Conservation (phyloP, 2,113 vertebrate genomes). For the Antennarius striatus region DNA sequence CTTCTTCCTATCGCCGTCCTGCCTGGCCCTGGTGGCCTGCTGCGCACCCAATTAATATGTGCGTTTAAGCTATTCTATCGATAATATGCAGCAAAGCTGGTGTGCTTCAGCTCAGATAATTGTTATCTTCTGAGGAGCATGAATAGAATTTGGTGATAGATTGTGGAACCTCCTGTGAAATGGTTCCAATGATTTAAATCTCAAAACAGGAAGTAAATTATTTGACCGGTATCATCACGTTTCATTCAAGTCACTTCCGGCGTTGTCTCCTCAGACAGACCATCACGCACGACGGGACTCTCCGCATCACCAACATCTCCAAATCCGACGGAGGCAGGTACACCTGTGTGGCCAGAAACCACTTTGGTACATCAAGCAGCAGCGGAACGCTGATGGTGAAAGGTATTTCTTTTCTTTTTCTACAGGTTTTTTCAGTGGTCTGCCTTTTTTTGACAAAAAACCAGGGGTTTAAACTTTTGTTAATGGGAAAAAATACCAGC, state of each 20-base stretch:
- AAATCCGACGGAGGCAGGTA: constrained; percentile 82
- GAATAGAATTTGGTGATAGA: constrained; percentile 50
- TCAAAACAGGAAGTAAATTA: neutral
- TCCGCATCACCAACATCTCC: constrained; percentile 84
- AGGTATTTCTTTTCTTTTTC: constrained; percentile 76
- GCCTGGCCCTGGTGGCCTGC: constrained; percentile 21
- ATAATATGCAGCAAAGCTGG: constrained; percentile 53
- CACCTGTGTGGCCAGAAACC: constrained; percentile 85
- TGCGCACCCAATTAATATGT: constrained; percentile 61
- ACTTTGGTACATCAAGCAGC: constrained; percentile 83
- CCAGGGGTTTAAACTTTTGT: constrained; percentile 62
- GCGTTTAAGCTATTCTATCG: constrained; percentile 55
- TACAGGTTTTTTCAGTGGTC: constrained; percentile 7
- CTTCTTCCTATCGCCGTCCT: neutral
- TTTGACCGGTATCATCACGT: constrained; percentile 17
- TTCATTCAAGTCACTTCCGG: constrained; percentile 23
- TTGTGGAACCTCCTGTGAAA: constrained; percentile 37
- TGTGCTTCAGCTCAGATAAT: constrained; percentile 66
- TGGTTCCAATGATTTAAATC: neutral
- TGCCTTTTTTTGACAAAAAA: constrained; percentile 39
- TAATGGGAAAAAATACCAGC: constrained; percentile 58
- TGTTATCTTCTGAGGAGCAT: constrained; percentile 55
- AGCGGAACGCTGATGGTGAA: constrained; percentile 84
- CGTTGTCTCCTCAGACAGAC: constrained; percentile 56
- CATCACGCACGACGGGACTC: constrained; percentile 81